These are phyloP conservation scores for Xenopus tropicalis DNA, from an alignment of 2,113 vertebrate species.

Conservation along the genomic window UCB_Xtro_10.0 CM004445.2:104997501-104998000, in stretches of 20 bases:
- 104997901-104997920: slow-evolving; percentile 84
- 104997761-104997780: not conserved
- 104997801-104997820: slow-evolving; percentile 83
- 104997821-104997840: slow-evolving; percentile 77
- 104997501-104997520: no score
- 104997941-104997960: slow-evolving; percentile 73
- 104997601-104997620: no score
- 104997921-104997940: slow-evolving; percentile 89
- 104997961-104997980: slow-evolving; percentile 58
- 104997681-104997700: no score
- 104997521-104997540: no score
- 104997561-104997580: no score
- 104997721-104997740: no score
- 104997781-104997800: slow-evolving; percentile 77
- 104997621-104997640: no score
- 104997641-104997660: no score
- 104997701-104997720: no score
- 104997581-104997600: no score
- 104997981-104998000: slow-evolving; percentile 46
- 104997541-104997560: no score
- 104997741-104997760: not conserved
- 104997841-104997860: slow-evolving; percentile 87
- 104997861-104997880: slow-evolving; percentile 76
- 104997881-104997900: slow-evolving; percentile 94
- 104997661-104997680: no score